A percentile compares a stretch with the other conserved stretches of the same genome.
phyloP scores from a whole-genome alignment of 92 coral and sea anemone species.

The Palythoa heliodiscus region DNA sequence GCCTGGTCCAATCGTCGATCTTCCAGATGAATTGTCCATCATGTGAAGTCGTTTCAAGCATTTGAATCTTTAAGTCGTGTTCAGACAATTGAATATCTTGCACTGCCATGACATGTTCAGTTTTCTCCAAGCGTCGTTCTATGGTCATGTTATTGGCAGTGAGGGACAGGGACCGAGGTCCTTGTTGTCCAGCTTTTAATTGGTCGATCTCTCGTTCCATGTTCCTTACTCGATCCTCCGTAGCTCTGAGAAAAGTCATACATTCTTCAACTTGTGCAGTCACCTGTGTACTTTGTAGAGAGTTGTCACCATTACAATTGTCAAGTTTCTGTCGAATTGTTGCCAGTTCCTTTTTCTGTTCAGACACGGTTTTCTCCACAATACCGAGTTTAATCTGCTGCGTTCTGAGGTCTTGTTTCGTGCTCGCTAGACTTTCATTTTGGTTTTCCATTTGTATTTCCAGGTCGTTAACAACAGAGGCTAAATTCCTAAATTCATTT shows the following conservation, averaged over 20 bases:
- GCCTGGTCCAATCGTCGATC: slow-evolving; percentile 71
- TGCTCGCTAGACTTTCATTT: slow-evolving; percentile 51
- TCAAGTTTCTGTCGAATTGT: slow-evolving; percentile 2
- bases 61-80: slow-evolving; percentile 57
- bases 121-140: slow-evolving; percentile 60
- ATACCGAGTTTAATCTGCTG: slow-evolving; percentile 50
- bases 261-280: slow-evolving; percentile 51
- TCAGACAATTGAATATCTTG: slow-evolving; percentile 68
- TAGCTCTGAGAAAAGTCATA: slow-evolving; percentile 30
- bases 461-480: slow-evolving; percentile 10
- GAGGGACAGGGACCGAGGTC: neutral
- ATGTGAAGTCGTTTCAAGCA: slow-evolving; percentile 64
- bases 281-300: neutral
- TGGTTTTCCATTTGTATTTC: slow-evolving; percentile 48
- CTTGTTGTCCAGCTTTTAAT: slow-evolving; percentile 3
- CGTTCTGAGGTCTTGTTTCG: slow-evolving; percentile 56
- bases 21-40: slow-evolving; percentile 84
- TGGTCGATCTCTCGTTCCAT: slow-evolving; percentile 44
- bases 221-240: slow-evolving; percentile 12
- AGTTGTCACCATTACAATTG: neutral
- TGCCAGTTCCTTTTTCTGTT: slow-evolving; percentile 32
- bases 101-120: slow-evolving; percentile 67
- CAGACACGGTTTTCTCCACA: slow-evolving; percentile 28
- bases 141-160: neutral
- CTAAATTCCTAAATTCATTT: slow-evolving; percentile 12